Evolutionary conservation across 2,888 invertebrate genomes (phyloP), one percentile per base, ranked within the genome.

Genomic region (Cryptus viduatorius): DNA sequence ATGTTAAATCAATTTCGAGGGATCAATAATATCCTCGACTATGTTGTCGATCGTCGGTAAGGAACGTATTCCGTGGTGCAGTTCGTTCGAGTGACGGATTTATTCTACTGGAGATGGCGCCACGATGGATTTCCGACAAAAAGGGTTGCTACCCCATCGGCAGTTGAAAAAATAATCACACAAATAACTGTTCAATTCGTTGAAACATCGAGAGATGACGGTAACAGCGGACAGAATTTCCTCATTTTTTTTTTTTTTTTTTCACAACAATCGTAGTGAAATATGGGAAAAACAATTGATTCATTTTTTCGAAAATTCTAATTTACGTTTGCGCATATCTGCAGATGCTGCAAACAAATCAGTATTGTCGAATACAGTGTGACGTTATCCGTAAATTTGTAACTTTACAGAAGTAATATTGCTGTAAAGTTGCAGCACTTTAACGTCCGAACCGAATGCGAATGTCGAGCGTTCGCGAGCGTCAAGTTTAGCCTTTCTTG

Each of bases 31-130:
- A 8, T n/a, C 3, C 53, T 56, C 4, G 24, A 56, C 68, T 50
- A 8, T 4, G 10, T 42, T 37, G 3, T 29, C 64, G 64, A 56
- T 50, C 44, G 19, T 56, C 71, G 67, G 72, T 8, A 72, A 31
- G 37, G 56, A 56, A n/a, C 31, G n/a, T 37, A 19, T 29, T 48
- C 8, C 14, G 19, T 14, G 5, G 16, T 12, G 42, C 10, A 24
- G 53, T 3, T 10, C 24, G 19, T 24, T 19, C 5, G 44, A 10
- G 24, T 37, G 37, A 46, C 4, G 14, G 12, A 42, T 31, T n/a
- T 8, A 5, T 50, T 37, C 7, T 12, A 24, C 14, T 56, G 37
- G 42, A 71, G 82, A 76, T 77, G 71, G 50, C 76, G 65, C 82
- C 44, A 64, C 19, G 29, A 42, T 56, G 12, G 14, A 56, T 42